Evolutionary conservation across 2,113 vertebrate genomes (phyloP).

Genomic region (Epinephelus fuscoguttatus): DNA sequence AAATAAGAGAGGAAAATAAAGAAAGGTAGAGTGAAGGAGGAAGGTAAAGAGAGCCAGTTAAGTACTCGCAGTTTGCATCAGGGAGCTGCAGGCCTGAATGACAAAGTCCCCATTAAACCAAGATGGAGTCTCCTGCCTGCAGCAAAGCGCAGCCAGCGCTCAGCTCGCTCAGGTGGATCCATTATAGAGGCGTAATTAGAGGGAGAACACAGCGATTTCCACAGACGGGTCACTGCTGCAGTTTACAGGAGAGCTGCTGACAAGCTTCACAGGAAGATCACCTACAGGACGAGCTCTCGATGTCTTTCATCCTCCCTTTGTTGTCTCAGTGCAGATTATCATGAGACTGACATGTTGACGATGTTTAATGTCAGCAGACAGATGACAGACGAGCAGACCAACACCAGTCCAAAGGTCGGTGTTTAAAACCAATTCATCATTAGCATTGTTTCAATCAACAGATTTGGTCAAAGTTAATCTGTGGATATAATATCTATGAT

Average conservation of each 20-base stretch:
- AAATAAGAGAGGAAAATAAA: constrained; percentile 40
- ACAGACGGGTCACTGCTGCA: constrained; percentile 26
- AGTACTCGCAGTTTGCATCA: constrained; percentile 50
- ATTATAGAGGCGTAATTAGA: constrained; percentile 63
- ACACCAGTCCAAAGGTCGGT: too few relatives aligned
- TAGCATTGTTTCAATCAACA: too few relatives aligned
- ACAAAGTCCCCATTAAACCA: constrained; percentile 75
- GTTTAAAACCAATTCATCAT: too few relatives aligned
- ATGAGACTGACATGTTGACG: too few relatives aligned
- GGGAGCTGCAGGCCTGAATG: constrained; percentile 71
- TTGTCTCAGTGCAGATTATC: too few relatives aligned
- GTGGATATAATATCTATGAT: too few relatives aligned
- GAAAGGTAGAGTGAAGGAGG: constrained; percentile 15
- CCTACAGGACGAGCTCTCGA: background rate
- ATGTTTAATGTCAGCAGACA: too few relatives aligned
- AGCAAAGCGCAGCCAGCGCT: constrained; percentile 41
- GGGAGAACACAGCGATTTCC: constrained; percentile 22
- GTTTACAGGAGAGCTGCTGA: constrained; percentile 31
- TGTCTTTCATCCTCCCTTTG: background rate
- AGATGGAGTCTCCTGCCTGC: constrained; percentile 69
- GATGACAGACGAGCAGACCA: too few relatives aligned
- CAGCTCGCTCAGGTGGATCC: constrained; percentile 66
- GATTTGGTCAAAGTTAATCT: too few relatives aligned
- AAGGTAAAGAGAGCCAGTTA: constrained; percentile 44
- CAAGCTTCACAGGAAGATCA: constrained; percentile 21